Percentiles rank a stretch among this genome's conserved stretches.
These are phyloP conservation scores for Canis aureus DNA, from an alignment of 2,113 vertebrate genomes.

Conservation along the genomic window DNA sequence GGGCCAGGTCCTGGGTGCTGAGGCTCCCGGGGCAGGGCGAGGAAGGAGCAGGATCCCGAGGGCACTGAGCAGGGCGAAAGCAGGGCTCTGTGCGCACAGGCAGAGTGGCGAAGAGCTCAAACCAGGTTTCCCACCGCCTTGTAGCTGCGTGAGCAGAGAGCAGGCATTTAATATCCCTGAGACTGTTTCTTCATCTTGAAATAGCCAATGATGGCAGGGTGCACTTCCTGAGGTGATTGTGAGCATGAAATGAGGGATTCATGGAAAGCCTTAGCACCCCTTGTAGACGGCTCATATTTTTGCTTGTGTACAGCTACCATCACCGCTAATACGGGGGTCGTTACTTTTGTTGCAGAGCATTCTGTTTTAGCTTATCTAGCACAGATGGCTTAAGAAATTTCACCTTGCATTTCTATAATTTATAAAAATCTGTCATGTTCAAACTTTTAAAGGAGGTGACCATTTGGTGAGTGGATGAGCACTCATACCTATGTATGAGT, in stretches of 20 bases:
- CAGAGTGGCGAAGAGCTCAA: rapidly evolving
- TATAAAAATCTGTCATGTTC: neutral
- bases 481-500: rapidly evolving
- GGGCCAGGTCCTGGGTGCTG: neutral
- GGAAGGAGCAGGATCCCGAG: neutral
- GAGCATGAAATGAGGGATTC: neutral
- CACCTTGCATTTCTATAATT: neutral
- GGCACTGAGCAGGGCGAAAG: neutral
- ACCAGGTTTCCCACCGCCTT: neutral
- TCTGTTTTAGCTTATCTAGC: neutral
- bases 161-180: neutral
- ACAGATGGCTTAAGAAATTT: neutral
- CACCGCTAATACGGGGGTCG: neutral
- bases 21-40: neutral
- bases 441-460: neutral
- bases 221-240: rapidly evolving
- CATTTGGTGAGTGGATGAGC: neutral
- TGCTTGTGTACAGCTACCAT: neutral
- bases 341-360: neutral
- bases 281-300: neutral
- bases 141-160: neutral
- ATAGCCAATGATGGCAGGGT: neutral
- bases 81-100: neutral
- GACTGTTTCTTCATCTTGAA: neutral
- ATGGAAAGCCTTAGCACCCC: neutral